A percentile compares a stretch with the other conserved stretches of the same genome.
These are phyloP conservation scores for Hyles euphorbiae DNA, from an alignment of 1,140 invertebrate species.

Conservation along the genomic window DNA sequence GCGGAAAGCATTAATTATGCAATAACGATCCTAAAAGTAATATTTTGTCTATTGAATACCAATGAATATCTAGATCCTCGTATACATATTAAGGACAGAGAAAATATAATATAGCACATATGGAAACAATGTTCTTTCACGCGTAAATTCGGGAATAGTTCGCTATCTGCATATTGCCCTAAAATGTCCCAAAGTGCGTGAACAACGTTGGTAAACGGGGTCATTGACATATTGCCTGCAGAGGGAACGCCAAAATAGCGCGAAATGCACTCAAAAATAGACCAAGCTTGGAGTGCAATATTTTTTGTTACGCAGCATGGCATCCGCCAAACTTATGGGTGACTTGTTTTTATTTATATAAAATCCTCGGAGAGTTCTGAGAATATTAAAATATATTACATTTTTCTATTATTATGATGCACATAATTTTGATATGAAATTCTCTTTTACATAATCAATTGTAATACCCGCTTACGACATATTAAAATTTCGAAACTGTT, in stretches of 20 bases:
- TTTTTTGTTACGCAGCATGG: constrained; percentile 58
- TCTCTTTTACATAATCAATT: no score
- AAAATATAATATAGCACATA: neutral
- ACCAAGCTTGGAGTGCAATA: constrained; percentile 71
- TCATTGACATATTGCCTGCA: constrained; percentile 68
- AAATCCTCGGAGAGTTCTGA: no score
- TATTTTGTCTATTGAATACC: neutral
- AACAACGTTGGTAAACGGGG: constrained; percentile 67
- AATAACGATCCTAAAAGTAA: neutral
- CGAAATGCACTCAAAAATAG: constrained; percentile 74
- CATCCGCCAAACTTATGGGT: constrained; percentile 33
- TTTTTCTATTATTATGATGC: neutral
- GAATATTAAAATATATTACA: constrained; percentile 1
- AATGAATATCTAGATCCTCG: no score
- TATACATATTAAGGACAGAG: no score
- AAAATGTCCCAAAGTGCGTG: constrained; percentile 69
- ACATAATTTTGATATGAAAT: no score
- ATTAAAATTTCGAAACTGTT: no score
- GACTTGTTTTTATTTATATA: constrained; percentile 5
- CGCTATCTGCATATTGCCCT: constrained; percentile 22
- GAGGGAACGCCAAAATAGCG: constrained; percentile 74
- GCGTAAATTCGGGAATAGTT: neutral
- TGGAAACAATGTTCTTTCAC: neutral
- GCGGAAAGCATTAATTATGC: neutral
- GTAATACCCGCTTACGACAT: no score